Evolutionary conservation across 2,888 invertebrate species (phyloP), one percentile per base, ranked within the genome.

Genomic region (Glyphotaelius pellucidus): DNA sequence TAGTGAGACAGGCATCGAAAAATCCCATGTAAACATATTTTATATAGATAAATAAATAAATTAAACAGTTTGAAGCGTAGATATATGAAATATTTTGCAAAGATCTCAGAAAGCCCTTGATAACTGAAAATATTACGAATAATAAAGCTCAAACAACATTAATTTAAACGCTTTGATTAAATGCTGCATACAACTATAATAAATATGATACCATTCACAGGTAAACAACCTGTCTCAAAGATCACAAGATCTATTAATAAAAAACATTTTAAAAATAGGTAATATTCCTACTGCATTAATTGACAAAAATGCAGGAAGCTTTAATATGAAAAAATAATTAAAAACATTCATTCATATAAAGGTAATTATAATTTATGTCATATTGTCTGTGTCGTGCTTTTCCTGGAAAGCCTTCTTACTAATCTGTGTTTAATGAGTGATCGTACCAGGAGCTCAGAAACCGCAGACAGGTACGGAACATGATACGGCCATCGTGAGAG

Each of bases 391-490:
- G 9, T 9, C 25, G 67, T 9, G 67, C n/a, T 67, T 67, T 67
- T 67, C 67, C 67, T 67, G 9, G n/a, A 67, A 67, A 67, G 67
- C 67, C 67, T n/a, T 67, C 67, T 42, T 25, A 25, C 67, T 25
- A 25, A 67, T 67, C 67, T 19, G 67, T 25, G 25, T 67, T 67
- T 67, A 25, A 67, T 67, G 67, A 67, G 9, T 25, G 25, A 25
- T 67, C 67, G n/a, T 35, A 35, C 32, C 35, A 83, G 32, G 30
- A 88, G 80, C 67, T 5, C 80, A 42, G 80, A 87, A 91, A 91
- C 90, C 90, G 90, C 90, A 91, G 90, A 87, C 90, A 87, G 90
- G 31, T 35, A 47, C 42, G 80, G 86, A 91, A 91, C 80, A 42
- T 91, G 90, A 91, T 87, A 91, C 80, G 87, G 80, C 38, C 87